phyloP scores from a whole-genome alignment of 2,113 vertebrate species.

The Drymodes brunneopygia region DNA sequence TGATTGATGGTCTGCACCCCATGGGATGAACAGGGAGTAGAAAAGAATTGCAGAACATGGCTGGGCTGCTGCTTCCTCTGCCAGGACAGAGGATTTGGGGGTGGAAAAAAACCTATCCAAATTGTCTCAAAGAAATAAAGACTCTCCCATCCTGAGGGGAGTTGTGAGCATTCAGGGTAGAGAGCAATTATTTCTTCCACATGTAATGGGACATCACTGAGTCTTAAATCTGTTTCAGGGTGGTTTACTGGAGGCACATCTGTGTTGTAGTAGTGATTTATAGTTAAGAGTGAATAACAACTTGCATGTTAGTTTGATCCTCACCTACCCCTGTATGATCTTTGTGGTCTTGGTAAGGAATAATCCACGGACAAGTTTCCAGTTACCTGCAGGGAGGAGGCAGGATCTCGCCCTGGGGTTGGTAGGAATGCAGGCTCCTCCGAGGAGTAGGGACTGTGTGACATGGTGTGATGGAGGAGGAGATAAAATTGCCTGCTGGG shows the following conservation, averaged over 20 bases:
- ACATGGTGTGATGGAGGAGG: neutral
- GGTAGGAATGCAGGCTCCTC: neutral
- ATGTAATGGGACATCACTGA: neutral
- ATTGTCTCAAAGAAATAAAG: neutral
- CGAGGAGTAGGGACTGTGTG: neutral
- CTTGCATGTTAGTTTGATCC: neutral
- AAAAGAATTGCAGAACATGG: neutral
- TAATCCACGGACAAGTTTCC: neutral
- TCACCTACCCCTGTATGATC: neutral
- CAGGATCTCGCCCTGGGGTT: neutral
- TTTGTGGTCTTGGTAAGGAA: neutral
- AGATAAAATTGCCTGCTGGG: neutral
- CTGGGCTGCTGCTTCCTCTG: neutral
- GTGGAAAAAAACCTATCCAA: accelerated
- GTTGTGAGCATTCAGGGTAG: neutral
- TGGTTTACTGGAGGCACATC: neutral
- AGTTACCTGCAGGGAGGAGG: neutral
- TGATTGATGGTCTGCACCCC: neutral
- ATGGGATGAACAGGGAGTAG: neutral
- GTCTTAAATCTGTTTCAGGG: neutral
- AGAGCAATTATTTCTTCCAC: neutral
- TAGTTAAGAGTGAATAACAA: neutral
- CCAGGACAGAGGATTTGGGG: neutral
- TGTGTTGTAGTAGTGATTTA: neutral
- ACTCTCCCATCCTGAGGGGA: neutral